Percentiles rank a stretch among this genome's conserved stretches.
Evolutionary conservation across 92 coral and sea anemone species (phyloP).

Genomic region (Phenganax subtilis): DNA sequence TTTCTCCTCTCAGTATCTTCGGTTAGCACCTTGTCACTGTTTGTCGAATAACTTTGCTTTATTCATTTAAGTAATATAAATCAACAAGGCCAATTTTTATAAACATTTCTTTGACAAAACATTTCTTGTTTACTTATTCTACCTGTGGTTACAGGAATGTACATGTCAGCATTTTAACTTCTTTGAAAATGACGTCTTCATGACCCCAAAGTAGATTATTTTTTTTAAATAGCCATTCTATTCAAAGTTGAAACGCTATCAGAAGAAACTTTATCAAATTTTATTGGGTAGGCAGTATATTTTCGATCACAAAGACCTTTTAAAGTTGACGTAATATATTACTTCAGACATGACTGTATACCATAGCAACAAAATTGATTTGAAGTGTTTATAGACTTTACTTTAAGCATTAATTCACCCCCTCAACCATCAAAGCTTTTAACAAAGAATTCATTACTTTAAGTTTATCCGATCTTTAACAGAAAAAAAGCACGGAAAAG

Average conservation of each 20-base stretch:
- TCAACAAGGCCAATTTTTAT: not conserved
- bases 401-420: not conserved
- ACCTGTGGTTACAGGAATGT: conserved; percentile 20
- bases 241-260: not conserved
- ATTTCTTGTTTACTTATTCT: not conserved
- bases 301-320: not conserved
- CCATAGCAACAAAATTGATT: not conserved
- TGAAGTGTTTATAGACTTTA: conserved; percentile 5
- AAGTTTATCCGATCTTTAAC: not conserved
- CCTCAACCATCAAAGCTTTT: not conserved
- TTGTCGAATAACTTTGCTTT: too few species aligned
- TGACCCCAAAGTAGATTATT: not conserved
- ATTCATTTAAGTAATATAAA: not conserved
- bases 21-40: too few species aligned
- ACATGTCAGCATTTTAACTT: not conserved
- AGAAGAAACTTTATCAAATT: not conserved
- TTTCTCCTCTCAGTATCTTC: too few species aligned
- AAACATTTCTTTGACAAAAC: not conserved
- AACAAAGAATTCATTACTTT: not conserved
- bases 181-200: not conserved
- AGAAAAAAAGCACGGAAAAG: not conserved
- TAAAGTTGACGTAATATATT: not conserved
- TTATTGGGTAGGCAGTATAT: not conserved
- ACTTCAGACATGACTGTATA: not conserved
- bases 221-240: not conserved